These are phyloP conservation scores for Eulemur coronatus DNA, from an alignment of 2,797 vertebrate genomes.

Conservation along the genomic window DNA sequence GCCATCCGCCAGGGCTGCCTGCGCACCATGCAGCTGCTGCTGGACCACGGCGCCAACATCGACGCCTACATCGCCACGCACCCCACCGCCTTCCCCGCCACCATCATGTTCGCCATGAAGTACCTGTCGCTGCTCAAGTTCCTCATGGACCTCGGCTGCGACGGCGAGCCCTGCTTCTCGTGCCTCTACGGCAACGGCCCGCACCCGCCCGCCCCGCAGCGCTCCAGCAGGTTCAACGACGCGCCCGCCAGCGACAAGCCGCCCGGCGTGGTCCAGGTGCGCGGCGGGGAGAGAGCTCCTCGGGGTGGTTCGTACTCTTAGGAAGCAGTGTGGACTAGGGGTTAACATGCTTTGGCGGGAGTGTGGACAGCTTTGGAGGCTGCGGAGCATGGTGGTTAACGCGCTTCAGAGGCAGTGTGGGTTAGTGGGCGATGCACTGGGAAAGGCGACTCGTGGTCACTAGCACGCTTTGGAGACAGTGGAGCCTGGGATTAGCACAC, in stretches of 20 bases:
- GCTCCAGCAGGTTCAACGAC: slow-evolving; percentile 77
- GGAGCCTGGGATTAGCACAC: not conserved
- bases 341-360: not conserved
- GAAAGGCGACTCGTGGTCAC: not conserved
- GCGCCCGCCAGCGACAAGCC: slow-evolving; percentile 69
- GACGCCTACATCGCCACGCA: slow-evolving; percentile 90
- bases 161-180: slow-evolving; percentile 91
- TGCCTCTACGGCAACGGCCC: slow-evolving; percentile 88
- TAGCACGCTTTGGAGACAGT: not conserved
- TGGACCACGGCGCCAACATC: slow-evolving; percentile 93
- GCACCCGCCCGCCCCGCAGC: slow-evolving; percentile 88
- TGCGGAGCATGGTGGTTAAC: too few relatives aligned
- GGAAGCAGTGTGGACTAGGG: not conserved
- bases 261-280: slow-evolving; percentile 84
- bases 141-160: slow-evolving; percentile 93
- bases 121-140: slow-evolving; percentile 92
- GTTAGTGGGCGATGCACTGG: too few relatives aligned
- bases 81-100: slow-evolving; percentile 93
- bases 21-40: slow-evolving; percentile 88
- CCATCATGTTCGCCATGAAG: slow-evolving; percentile 95
- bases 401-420: not conserved
- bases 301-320: not conserved
- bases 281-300: not conserved
- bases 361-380: not conserved
- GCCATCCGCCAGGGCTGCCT: slow-evolving; percentile 91